Percentiles rank a stretch among this genome's conserved stretches.
Conservation (phyloP, 1,140 invertebrate genomes). For the Papilio machaon region DNA sequence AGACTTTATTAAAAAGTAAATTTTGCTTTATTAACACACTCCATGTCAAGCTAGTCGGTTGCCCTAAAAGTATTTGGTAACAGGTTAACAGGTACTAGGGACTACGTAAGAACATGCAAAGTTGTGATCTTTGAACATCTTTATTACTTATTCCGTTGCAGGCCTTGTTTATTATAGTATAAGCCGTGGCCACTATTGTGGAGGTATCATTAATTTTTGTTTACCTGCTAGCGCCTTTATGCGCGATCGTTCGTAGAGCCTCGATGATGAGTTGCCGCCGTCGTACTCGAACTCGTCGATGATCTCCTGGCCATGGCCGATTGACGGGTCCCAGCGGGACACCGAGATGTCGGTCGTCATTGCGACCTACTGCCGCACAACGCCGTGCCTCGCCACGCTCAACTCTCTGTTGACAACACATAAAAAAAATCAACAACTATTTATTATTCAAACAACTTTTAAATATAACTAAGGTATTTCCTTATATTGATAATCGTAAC, state of each 20-base stretch:
- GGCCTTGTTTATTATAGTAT: neutral
- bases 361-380: conserved; percentile 77
- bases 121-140: neutral
- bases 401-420: conserved; percentile 62
- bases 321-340: conserved; percentile 95
- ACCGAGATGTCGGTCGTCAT: conserved; percentile 99
- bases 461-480: too few relatives aligned
- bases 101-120: neutral
- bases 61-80: too few relatives aligned
- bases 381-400: conserved; percentile 74
- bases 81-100: too few relatives aligned
- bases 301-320: conserved; percentile 91
- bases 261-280: conserved; percentile 98
- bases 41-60: neutral
- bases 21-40: neutral
- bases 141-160: neutral
- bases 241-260: conserved; percentile 98
- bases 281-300: conserved; percentile 99
- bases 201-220: neutral
- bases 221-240: conserved; percentile 98
- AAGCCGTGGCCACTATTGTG: neutral
- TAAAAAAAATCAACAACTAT: neutral
- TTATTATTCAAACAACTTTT: neutral
- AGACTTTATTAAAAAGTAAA: too few relatives aligned
- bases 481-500: too few relatives aligned